These are phyloP conservation scores for Dendrocincla fuliginosa DNA, from an alignment of 2,797 vertebrate species.

Conservation along the genomic window DNA sequence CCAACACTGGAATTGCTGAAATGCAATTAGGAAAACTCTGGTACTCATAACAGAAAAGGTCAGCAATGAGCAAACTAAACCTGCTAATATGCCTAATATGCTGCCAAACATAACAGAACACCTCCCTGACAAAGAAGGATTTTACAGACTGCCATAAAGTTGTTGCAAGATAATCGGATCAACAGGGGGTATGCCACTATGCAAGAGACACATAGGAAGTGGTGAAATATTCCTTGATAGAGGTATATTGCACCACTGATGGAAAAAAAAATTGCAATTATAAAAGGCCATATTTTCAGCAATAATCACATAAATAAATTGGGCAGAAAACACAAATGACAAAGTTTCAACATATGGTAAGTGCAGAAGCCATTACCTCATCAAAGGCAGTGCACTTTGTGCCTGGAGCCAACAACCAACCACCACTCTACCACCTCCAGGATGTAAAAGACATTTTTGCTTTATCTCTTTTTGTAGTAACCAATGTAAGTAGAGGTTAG, in stretches of 20 bases:
- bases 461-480: constrained; percentile 11
- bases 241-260: constrained; percentile 3
- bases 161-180: constrained; percentile 57
- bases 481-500: constrained; percentile 39
- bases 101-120: constrained; percentile 43
- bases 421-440: not conserved
- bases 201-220: not conserved
- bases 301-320: constrained; percentile 45
- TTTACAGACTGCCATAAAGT: constrained; percentile 41
- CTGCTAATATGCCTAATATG: constrained; percentile 51
- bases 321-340: constrained; percentile 12
- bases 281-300: constrained; percentile 36
- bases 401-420: constrained; percentile 45
- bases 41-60: constrained; percentile 52
- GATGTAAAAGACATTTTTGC: not conserved
- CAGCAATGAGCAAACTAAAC: constrained; percentile 54
- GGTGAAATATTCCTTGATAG: not conserved
- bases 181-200: not conserved
- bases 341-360: constrained; percentile 42
- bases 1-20: constrained; percentile 51
- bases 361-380: constrained; percentile 25
- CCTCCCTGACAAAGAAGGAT: constrained; percentile 48
- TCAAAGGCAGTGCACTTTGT: constrained; percentile 41
- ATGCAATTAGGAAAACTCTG: constrained; percentile 34
- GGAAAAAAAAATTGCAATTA: constrained; percentile 4